Evolutionary conservation across 2,888 invertebrate genomes (phyloP), one percentile per base, ranked within the genome.

Genomic region (Beris morrisii): DNA sequence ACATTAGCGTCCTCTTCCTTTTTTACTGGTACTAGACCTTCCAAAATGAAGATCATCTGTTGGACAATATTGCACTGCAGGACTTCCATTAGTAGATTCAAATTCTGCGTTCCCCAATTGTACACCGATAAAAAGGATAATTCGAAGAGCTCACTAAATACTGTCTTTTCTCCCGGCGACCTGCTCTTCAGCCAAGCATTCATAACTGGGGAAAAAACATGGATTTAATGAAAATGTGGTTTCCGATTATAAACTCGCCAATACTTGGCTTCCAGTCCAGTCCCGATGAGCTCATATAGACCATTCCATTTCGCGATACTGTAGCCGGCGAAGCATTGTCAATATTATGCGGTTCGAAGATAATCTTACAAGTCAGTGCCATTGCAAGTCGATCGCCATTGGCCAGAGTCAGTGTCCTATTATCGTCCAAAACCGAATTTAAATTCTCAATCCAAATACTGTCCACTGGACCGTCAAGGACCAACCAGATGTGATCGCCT

Each of bases 391-490:
- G 87, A 82, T 97, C 97, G 5, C 97, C 95, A 75, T 97, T 97
- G 4, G 97, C 97, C 72, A 97, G 81, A 0, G 97, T 97, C 72
- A 97, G 81, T 0, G 95, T 96, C 82, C 94, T 95, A 77, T 97
- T 97, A 75, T 97, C 97, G 79, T 97, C 97, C 59, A 97, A 83
- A 0, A 97, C 97, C 0, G 97, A 97, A 80, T 97, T 97, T 71
- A 97, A 85, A 81, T 97, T 97, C 80, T 97, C 97, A 73, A 97
- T 97, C 97, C 97, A 97, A 72, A 97, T 95, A 73, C 95, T 94
- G 77, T 97, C 97, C 0, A 97, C 97, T 0, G 97, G 97, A 0
- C 97, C 97, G 75, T 97, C 97, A 48, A 97, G 82, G 0, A 97
- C 94, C 54, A 97, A 81, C 97, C 97, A 97, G 28, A 97, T 88